These are phyloP conservation scores for Mesitornis unicolor DNA, from an alignment of 2,113 vertebrate genomes.

Conservation along the genomic window DNA sequence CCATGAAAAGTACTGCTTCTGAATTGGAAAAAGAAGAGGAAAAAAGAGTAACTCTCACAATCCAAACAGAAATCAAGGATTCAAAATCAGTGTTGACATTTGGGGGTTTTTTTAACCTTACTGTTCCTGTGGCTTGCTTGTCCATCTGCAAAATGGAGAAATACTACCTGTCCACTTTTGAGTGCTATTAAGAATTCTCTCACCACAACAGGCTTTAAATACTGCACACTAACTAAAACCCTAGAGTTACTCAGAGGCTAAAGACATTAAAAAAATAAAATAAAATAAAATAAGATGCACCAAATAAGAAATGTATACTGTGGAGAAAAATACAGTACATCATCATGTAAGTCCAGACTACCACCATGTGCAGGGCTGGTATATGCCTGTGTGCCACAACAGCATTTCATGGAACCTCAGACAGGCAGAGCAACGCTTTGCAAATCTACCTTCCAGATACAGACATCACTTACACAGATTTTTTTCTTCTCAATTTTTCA, in stretches of 20 bases:
- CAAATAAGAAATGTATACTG: background rate
- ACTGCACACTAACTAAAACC: background rate
- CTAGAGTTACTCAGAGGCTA: background rate
- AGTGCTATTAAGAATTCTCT: background rate
- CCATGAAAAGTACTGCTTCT: background rate
- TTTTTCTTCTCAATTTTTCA: background rate
- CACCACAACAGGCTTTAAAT: background rate
- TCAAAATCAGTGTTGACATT: background rate
- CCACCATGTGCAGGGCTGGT: background rate
- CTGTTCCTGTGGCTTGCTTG: background rate
- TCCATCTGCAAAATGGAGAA: background rate
- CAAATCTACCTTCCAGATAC: background rate
- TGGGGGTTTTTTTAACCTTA: background rate
- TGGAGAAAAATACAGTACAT: background rate
- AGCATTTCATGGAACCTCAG: background rate
- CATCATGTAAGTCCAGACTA: accelerated
- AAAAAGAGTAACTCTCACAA: background rate
- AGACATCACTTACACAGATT: background rate
- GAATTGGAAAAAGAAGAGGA: background rate
- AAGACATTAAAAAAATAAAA: background rate
- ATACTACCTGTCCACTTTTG: background rate
- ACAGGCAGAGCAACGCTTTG: background rate
- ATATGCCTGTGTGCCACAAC: background rate
- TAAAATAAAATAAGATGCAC: background rate
- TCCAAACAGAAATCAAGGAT: background rate